Evolutionary conservation across 30 jellyfish, hydroid and myxozoan species (phyloP).

Genomic region (Sanderia malayensis): DNA sequence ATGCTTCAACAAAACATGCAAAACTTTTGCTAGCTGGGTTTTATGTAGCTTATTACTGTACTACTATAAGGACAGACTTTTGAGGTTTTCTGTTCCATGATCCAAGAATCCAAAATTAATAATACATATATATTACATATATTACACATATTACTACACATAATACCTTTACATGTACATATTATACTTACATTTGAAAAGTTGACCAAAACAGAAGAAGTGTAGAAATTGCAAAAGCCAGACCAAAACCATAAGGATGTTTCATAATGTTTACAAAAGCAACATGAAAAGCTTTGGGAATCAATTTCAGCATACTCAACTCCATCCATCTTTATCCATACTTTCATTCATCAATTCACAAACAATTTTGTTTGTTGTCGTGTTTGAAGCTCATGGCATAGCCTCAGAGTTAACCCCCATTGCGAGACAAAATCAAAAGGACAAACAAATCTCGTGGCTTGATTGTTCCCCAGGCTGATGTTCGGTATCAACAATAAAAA

Average conservation of each 20-base stretch:
- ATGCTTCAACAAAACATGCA: too few species aligned
- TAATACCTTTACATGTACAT: too few species aligned
- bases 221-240: slow-evolving; percentile 17
- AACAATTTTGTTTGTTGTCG: not conserved
- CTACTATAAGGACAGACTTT: too few species aligned
- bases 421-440: not conserved
- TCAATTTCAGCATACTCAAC: not conserved
- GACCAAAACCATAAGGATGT: slow-evolving; percentile 41
- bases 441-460: not conserved
- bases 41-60: too few species aligned
- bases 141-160: too few species aligned
- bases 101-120: too few species aligned
- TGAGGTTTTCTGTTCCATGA: too few species aligned
- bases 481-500: too few species aligned
- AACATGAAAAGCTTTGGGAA: not conserved
- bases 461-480: too few species aligned
- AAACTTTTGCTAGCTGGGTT: too few species aligned
- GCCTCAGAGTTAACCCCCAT: not conserved
- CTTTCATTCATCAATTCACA: too few species aligned
- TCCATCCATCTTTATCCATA: not conserved
- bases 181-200: slow-evolving; percentile 14
- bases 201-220: slow-evolving; percentile 31
- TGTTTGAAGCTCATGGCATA: not conserved
- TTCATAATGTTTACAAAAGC: slow-evolving; percentile 11
- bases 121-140: too few species aligned